Evolutionary conservation across 1,140 invertebrate species (phyloP).

Genomic region (Berghia stephanieae): DNA sequence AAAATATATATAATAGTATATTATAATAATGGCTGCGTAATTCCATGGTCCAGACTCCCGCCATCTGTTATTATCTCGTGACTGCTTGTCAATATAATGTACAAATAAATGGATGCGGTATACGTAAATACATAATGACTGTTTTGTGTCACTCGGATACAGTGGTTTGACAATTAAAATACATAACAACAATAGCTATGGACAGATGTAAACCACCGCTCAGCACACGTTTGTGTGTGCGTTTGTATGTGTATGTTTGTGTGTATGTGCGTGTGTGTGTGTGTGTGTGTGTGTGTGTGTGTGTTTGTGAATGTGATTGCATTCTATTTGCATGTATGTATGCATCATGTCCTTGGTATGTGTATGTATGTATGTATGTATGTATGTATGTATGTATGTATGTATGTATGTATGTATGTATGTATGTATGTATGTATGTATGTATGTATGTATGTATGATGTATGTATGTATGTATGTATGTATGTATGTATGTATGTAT

Average conservation of each 20-base stretch:
- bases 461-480: slow-evolving; percentile 60
- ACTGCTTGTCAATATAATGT: too few species aligned
- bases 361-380: slow-evolving; percentile 54
- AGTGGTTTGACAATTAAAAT: background rate
- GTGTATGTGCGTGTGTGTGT: background rate
- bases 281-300: background rate
- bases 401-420: slow-evolving; percentile 54
- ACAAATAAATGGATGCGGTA: too few species aligned
- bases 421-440: slow-evolving; percentile 31
- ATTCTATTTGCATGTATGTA: slow-evolving; percentile 53
- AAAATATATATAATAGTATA: background rate
- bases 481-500: slow-evolving; percentile 50
- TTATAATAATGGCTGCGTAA: background rate
- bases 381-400: slow-evolving; percentile 62
- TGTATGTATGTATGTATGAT: slow-evolving; percentile 50
- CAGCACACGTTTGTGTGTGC: background rate
- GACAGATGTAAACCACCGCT: too few species aligned
- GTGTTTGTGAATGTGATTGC: background rate
- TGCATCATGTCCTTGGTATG: slow-evolving; percentile 61
- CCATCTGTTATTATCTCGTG: too few species aligned
- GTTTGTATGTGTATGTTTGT: too few species aligned
- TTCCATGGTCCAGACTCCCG: too few species aligned
- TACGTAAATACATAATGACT: too few species aligned
- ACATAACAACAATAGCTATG: background rate
- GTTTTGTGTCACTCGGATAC: background rate